Conservation (phyloP, 2,113 vertebrate species). For the Callithrix jacchus region DNA sequence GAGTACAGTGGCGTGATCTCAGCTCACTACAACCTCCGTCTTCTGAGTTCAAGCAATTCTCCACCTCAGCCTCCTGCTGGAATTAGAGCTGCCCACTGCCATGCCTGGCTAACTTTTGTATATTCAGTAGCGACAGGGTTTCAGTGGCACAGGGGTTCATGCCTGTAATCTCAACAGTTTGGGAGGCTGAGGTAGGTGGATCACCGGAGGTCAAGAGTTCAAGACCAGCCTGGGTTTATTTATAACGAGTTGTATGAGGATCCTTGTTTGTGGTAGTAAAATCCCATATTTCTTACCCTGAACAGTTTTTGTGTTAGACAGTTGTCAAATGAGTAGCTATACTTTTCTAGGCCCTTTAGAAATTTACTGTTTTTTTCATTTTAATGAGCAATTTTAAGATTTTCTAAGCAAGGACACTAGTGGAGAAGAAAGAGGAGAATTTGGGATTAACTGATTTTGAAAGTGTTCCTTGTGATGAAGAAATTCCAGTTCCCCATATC, state of each 20-base stretch:
- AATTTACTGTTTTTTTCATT: not conserved
- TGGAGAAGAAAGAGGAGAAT: not conserved
- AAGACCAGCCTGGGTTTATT: not conserved
- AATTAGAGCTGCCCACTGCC: no score
- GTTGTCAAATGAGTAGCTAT: not conserved
- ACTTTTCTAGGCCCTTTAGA: slow-evolving; percentile 22
- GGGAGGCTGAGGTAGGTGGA: no score
- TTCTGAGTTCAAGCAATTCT: no score
- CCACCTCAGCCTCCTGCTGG: no score
- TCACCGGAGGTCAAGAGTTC: no score
- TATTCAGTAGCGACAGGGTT: no score
- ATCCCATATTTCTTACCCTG: not conserved
- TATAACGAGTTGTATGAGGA: not conserved
- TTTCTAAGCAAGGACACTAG: not conserved
- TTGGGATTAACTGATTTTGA: not conserved
- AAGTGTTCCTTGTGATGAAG: not conserved
- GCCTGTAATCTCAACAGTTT: no score
- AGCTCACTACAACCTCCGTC: no score
- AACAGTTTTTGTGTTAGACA: not conserved
- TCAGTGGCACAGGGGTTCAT: no score
- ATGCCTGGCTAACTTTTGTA: no score
- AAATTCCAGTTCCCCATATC: not conserved
- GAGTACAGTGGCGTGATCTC: no score
- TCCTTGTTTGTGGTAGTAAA: not conserved
- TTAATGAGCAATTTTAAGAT: not conserved